These are phyloP conservation scores for Hafferia zeledoni DNA, from an alignment of 2,797 vertebrate species.

Conservation along the genomic window DNA sequence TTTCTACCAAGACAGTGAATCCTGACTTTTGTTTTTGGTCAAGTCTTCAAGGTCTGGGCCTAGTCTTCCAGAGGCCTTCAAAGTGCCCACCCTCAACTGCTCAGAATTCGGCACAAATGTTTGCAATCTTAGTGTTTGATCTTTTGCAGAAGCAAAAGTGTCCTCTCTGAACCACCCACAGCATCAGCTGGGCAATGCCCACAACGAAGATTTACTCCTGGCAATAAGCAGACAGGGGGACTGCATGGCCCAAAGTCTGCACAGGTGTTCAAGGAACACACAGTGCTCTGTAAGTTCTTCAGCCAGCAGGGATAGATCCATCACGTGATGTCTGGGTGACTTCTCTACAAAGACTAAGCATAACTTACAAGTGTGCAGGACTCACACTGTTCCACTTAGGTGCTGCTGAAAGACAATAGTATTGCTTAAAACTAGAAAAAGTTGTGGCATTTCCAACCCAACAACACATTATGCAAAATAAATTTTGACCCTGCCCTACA, in stretches of 20 bases:
- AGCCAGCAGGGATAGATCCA: neutral
- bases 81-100: accelerated
- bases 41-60: neutral
- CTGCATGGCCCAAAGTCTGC: neutral
- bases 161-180: neutral
- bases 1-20: neutral
- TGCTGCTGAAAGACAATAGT: neutral
- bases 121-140: neutral
- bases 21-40: neutral
- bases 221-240: neutral
- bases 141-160: neutral
- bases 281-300: neutral
- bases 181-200: neutral
- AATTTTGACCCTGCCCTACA: neutral
- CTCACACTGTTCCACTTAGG: accelerated
- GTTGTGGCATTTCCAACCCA: neutral
- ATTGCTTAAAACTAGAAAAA: neutral
- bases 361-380: neutral
- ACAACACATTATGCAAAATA: neutral
- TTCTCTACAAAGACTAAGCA: neutral
- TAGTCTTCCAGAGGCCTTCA: neutral
- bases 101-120: neutral
- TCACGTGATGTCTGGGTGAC: neutral
- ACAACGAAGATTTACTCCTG: neutral
- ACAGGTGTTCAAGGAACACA: neutral